These are phyloP conservation scores for Cryptoleucopteryx plumbea DNA, from an alignment of 2,113 vertebrate genomes.

Conservation along the genomic window DNA sequence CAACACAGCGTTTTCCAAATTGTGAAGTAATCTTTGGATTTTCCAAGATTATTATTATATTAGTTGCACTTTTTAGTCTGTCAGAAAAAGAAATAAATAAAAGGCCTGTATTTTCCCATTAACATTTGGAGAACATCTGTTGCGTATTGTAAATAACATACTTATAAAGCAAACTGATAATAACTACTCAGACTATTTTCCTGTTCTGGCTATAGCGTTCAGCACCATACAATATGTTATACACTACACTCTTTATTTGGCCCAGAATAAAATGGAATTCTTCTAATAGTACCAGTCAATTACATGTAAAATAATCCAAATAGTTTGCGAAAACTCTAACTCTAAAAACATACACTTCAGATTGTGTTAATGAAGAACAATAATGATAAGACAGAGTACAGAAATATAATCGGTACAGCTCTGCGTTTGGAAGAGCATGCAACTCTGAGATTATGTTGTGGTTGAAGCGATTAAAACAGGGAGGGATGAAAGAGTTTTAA, in stretches of 20 bases:
- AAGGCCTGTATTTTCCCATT: slow-evolving; percentile 77
- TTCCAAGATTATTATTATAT: slow-evolving; percentile 76
- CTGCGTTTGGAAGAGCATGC: neutral
- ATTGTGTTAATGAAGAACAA: neutral
- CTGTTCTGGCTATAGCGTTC: slow-evolving; percentile 48
- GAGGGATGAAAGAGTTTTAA: neutral
- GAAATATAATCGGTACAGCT: neutral
- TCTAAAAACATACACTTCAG: neutral
- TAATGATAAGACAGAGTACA: neutral
- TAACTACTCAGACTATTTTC: slow-evolving; percentile 67
- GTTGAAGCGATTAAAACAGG: neutral
- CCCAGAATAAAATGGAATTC: neutral
- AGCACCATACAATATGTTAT: slow-evolving; percentile 20
- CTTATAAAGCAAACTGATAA: slow-evolving; percentile 76
- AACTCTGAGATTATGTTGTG: neutral
- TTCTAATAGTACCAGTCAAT: neutral
- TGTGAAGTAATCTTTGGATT: slow-evolving; percentile 77
- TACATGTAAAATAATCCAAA: neutral
- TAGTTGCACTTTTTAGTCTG: slow-evolving; percentile 78
- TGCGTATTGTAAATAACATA: slow-evolving; percentile 82
- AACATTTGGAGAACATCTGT: slow-evolving; percentile 78
- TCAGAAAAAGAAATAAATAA: slow-evolving; percentile 73
- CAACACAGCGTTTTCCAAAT: slow-evolving; percentile 76
- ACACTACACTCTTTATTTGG: neutral
- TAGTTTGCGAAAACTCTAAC: neutral